Evolutionary conservation across 2,113 vertebrate species (phyloP).

Genomic region (Tiliqua scincoides): DNA sequence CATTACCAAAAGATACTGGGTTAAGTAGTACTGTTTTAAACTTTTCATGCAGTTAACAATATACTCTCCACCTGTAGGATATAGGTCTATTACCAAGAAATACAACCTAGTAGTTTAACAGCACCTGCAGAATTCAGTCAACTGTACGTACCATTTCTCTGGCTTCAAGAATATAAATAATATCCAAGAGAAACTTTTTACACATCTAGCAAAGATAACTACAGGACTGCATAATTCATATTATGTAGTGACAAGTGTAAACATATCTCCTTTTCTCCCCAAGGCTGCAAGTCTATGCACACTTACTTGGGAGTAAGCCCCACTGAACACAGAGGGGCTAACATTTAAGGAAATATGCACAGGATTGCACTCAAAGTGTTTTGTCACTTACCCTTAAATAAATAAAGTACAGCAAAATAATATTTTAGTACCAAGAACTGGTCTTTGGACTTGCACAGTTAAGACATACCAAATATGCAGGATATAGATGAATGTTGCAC

Average conservation of each 20-base stretch:
- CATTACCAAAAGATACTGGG: conserved; percentile 16
- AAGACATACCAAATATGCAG: background rate
- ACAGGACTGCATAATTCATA: conserved; percentile 52
- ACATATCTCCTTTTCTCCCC: background rate
- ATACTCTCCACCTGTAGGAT: conserved; percentile 12
- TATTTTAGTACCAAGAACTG: background rate
- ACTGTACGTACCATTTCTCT: conserved; percentile 22
- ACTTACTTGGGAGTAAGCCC: background rate
- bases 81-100: background rate
- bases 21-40: conserved; percentile 45
- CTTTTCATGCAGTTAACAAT: conserved; percentile 12
- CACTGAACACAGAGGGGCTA: background rate
- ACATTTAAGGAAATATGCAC: background rate
- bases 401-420: conserved; percentile 9
- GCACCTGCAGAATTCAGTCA: conserved; percentile 37
- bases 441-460: background rate
- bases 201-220: conserved; percentile 41
- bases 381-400: background rate
- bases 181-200: conserved; percentile 54
- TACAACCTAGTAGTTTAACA: conserved; percentile 39
- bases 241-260: conserved; percentile 55
- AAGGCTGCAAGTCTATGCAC: conserved; percentile 7
- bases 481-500: background rate
- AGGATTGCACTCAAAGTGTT: background rate
- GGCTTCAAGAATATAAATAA: background rate